Evolutionary conservation across 2,113 vertebrate species (phyloP).

Genomic region (Bolborhynchus lineola): DNA sequence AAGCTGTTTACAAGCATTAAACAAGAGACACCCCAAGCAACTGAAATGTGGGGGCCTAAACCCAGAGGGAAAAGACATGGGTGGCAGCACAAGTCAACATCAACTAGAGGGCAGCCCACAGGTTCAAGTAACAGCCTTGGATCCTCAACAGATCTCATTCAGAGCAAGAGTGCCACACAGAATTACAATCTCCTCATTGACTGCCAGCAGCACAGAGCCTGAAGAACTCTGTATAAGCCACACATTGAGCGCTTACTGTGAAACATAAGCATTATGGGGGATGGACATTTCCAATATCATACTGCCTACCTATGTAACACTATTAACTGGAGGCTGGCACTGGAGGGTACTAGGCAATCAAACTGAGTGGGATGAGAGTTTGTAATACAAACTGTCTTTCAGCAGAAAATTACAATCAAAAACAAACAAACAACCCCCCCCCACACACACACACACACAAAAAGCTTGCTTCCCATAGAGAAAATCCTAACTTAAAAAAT

Average conservation of each 20-base stretch:
- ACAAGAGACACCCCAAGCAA: not conserved
- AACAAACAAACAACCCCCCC: not conserved
- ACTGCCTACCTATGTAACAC: rapidly evolving
- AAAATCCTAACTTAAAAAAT: not conserved
- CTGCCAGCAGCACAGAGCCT: not conserved
- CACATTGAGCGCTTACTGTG: not conserved
- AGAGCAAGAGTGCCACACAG: not conserved
- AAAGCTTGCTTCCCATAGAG: not conserved
- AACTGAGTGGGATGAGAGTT: not conserved
- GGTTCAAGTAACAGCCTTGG: not conserved
- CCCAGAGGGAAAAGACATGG: not conserved
- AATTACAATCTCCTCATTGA: not conserved
- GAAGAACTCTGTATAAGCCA: not conserved
- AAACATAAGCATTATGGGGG: rapidly evolving
- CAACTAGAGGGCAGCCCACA: not conserved
- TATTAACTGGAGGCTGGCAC: not conserved
- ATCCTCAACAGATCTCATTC: not conserved
- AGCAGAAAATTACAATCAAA: not conserved
- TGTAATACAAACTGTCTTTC: not conserved
- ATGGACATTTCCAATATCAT: not conserved
- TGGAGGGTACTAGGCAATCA: not conserved
- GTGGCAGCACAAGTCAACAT: not conserved
- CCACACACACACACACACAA: not conserved
- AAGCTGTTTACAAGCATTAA: not conserved
- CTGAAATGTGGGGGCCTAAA: not conserved